Conservation (phyloP, 2,113 vertebrate species). For the Mesembrinibis cayennensis region DNA sequence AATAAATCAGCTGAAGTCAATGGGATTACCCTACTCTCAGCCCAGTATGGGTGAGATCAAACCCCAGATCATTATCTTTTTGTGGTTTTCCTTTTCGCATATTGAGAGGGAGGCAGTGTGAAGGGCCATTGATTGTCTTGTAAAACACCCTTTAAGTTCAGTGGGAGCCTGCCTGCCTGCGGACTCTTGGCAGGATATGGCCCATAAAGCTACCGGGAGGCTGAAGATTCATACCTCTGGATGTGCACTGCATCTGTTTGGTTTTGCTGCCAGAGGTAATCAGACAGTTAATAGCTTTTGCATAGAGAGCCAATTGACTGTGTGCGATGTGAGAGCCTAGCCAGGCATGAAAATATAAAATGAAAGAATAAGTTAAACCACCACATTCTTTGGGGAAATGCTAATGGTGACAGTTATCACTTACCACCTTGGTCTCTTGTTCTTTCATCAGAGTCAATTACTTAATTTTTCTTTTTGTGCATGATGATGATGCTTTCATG, state of each 20-base stretch:
- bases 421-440: neutral
- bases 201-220: neutral
- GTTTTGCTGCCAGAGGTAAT: neutral
- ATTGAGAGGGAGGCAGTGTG: neutral
- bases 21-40: slow-evolving; percentile 20
- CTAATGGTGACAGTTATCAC: neutral
- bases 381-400: neutral
- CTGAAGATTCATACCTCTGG: neutral
- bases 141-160: neutral
- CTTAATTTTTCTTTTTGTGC: neutral
- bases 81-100: slow-evolving; percentile 42
- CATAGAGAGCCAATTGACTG: neutral
- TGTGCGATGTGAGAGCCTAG: neutral
- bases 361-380: neutral
- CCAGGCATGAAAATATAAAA: neutral
- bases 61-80: slow-evolving; percentile 40
- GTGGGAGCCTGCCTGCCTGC: neutral
- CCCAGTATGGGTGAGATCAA: neutral
- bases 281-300: neutral
- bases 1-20: slow-evolving; percentile 23
- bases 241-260: neutral
- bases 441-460: neutral
- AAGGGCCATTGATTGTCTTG: slow-evolving; percentile 39
- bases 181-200: slow-evolving; percentile 39
- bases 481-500: neutral